Base-by-base conservation (phyloP, 2,888 invertebrate genomes). In the Noctua fimbriata region DNA sequence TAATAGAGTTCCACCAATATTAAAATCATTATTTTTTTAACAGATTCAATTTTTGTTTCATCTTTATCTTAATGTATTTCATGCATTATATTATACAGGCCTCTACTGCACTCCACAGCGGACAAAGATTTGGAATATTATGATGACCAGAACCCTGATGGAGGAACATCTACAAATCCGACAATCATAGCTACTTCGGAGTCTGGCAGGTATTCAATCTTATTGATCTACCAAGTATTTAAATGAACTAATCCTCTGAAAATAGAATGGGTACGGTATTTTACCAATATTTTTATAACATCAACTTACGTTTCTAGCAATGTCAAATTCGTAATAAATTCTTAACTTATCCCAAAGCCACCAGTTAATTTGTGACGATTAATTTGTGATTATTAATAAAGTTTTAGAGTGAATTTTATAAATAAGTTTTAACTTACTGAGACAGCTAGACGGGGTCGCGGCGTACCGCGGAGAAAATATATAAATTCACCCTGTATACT, bases 101-200 rank as follows among this genome's bases (percentile, higher is more conserved):
- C 92, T 0, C 80, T 92, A 7, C 76, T 92, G 0, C 88, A 28
- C 55, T 81, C 82, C 9, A 73, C 90, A 4, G 80, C 87, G 1
- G 95, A 95, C 44, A 90, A 91, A 0, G 95, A 95, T 36, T 87
- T 95, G 0, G 95, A 96, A 79, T 95, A 94, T 81, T 95, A 95
- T 73, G 88, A 89, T 28, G 89, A 87, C 6, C 88, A 87, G 10
- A 83, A 69, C 55, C 49, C 70, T 10, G 95, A 93, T 7, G 92
- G 92, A 14, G 89, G 85, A 1, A 92, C 88, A 1, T 83, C 87
- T 2, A 71, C 88, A 0, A 88, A 87, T 5, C 79, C 89, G 1
- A 91, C 89, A 9, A 93, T 96, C 24, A 92, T 96, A 21, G 92
- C 93, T 3, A 95, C 95, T 0, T 93, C 95, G 0, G 93, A 95